Conservation (phyloP, 1,140 invertebrate species). For the Hyposmocoma kahamanoa region DNA sequence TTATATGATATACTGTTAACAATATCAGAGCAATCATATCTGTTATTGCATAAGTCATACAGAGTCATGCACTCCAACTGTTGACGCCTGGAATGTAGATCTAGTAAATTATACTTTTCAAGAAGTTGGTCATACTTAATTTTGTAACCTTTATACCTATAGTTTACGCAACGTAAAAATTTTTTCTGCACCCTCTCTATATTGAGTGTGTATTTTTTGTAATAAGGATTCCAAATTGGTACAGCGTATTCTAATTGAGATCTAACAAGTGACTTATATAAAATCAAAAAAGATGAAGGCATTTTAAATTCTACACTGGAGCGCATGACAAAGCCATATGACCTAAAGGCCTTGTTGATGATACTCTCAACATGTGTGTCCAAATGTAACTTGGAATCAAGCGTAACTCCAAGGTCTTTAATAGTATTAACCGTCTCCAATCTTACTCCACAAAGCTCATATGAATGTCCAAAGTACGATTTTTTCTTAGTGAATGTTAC, state of each 20-base stretch:
- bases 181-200: conserved; percentile 16
- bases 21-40: neutral
- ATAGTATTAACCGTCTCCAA: conserved; percentile 10
- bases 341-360: conserved; percentile 15
- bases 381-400: conserved; percentile 19
- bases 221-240: conserved; percentile 21
- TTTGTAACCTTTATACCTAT: conserved; percentile 5
- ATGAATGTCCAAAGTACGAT: conserved; percentile 2
- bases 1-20: neutral
- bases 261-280: conserved; percentile 13
- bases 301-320: conserved; percentile 13
- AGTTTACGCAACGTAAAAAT: conserved; percentile 11
- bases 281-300: conserved; percentile 1
- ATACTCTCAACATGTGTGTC: conserved; percentile 16
- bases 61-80: neutral
- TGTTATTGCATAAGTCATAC: neutral
- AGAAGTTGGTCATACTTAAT: neutral
- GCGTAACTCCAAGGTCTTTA: conserved; percentile 17
- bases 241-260: conserved; percentile 23
- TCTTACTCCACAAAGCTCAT: neutral
- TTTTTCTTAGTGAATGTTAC: conserved; percentile 30
- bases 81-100: neutral
- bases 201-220: conserved; percentile 14
- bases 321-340: conserved; percentile 24
- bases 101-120: neutral